Conservation (phyloP, 2,888 invertebrate species). For the Saturnia japonica region DNA sequence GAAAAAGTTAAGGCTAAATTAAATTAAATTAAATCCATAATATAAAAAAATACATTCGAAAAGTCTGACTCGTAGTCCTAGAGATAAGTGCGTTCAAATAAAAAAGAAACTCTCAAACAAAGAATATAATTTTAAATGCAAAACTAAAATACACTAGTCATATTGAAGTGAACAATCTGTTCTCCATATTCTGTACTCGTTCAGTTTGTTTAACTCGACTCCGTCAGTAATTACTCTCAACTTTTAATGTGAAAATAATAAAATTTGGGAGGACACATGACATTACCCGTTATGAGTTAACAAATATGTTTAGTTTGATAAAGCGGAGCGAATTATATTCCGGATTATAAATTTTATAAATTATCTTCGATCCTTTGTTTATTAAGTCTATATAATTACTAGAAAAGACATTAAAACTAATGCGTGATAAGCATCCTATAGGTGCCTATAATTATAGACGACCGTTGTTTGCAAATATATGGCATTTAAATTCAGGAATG, state of each 20-base stretch:
- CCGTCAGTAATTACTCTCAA: conserved; percentile 27
- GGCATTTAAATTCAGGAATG: too few relatives aligned
- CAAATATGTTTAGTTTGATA: conserved; percentile 3
- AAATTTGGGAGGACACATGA: conserved; percentile 27
- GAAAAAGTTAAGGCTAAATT: too few relatives aligned
- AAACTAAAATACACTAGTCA: neutral
- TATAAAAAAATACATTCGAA: too few relatives aligned
- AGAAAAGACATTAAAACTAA: too few relatives aligned
- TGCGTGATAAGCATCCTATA: too few relatives aligned
- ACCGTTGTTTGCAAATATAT: too few relatives aligned
- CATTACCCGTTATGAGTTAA: neutral
- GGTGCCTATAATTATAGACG: too few relatives aligned
- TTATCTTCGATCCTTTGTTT: neutral
- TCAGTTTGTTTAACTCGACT: conserved; percentile 12
- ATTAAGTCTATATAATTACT: neutral
- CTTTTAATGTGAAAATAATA: conserved; percentile 37
- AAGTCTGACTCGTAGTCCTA: too few relatives aligned
- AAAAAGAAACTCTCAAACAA: too few relatives aligned
- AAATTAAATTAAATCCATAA: too few relatives aligned
- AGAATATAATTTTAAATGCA: too few relatives aligned
- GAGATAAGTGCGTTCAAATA: too few relatives aligned
- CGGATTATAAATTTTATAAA: neutral
- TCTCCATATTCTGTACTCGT: neutral
- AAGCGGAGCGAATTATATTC: neutral
- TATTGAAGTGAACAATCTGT: neutral